phyloP scores from a whole-genome alignment of 2,797 vertebrate genomes.

The Neomorphus geoffroyi region DNA sequence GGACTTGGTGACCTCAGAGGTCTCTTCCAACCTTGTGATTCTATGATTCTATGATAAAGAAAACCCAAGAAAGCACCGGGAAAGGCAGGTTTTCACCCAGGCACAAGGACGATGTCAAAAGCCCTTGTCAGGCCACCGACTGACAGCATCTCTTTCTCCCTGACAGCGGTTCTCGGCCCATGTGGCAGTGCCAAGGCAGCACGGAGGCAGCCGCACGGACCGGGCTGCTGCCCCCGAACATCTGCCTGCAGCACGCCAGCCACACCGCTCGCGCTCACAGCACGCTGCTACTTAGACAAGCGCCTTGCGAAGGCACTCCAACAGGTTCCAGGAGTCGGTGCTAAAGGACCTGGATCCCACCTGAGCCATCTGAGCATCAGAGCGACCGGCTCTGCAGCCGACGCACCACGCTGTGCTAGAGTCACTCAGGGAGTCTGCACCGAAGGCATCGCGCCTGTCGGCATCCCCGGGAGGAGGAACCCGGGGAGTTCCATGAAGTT shows the following conservation, averaged over 20 bases:
- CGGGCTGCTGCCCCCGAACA: not conserved
- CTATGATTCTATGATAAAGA: too few relatives aligned
- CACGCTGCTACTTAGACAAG: not conserved
- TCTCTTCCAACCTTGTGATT: too few relatives aligned
- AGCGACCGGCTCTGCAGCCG: rapidly evolving
- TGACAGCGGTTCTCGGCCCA: not conserved
- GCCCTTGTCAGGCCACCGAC: rapidly evolving
- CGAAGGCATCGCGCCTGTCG: conserved; percentile 26
- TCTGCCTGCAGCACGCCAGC: not conserved
- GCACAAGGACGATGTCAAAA: not conserved
- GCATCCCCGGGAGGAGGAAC: not conserved
- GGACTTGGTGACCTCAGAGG: too few relatives aligned
- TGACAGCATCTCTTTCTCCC: not conserved
- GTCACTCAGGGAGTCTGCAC: not conserved
- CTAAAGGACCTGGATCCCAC: not conserved
- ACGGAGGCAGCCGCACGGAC: not conserved
- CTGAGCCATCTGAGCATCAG: not conserved
- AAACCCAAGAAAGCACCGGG: not conserved
- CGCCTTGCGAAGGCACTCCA: not conserved
- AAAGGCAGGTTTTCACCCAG: not conserved
- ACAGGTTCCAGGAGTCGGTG: not conserved
- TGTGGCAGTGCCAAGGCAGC: not conserved
- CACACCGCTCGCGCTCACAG: rapidly evolving
- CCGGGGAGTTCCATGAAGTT: not conserved
- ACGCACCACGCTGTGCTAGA: not conserved